phyloP scores from a whole-genome alignment of 2,888 invertebrate species.

The Archips crataeganus region DNA sequence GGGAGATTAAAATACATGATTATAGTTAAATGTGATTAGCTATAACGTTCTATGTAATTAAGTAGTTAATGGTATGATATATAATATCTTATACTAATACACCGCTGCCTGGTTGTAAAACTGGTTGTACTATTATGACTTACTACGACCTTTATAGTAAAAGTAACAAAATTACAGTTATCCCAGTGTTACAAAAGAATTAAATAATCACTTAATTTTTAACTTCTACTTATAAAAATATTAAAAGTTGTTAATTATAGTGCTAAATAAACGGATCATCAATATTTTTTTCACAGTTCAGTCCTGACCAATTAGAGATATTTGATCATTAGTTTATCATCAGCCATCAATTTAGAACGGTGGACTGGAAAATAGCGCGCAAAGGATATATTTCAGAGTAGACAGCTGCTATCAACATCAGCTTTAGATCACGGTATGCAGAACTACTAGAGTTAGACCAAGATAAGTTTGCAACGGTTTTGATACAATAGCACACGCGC shows the following conservation, averaged over 20 bases:
- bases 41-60: not conserved
- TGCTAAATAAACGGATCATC: not conserved
- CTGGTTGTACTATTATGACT: constrained; percentile 1
- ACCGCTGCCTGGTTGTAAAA: no score
- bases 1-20: constrained; percentile 17
- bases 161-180: not conserved
- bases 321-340: no score
- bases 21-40: not conserved
- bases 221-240: not conserved
- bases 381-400: no score
- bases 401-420: no score
- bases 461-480: no score
- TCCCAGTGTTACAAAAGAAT: not conserved
- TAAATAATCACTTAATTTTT: not conserved
- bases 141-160: not conserved
- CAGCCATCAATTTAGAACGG: no score
- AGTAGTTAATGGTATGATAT: not conserved
- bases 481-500: no score
- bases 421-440: no score
- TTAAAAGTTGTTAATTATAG: not conserved
- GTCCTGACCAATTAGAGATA: no score
- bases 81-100: not conserved
- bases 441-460: no score
- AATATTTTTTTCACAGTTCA: no score
- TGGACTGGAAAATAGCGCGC: no score